Conservation (phyloP, 2,888 invertebrate species). For the Tenthredo livida region DNA sequence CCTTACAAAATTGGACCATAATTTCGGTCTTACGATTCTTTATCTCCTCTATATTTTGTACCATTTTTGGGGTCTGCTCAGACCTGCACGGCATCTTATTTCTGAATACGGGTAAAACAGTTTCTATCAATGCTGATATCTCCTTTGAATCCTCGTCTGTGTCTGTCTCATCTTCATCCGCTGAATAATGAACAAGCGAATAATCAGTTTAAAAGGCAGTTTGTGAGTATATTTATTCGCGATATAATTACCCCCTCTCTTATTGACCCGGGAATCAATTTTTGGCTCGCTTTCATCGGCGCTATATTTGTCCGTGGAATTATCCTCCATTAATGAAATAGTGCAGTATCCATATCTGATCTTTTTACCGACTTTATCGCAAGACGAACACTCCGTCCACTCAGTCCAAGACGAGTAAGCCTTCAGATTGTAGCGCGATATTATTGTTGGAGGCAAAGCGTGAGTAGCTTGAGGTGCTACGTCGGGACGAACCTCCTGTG, state of each 20-base stretch:
- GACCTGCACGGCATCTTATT: slow-evolving; percentile 83
- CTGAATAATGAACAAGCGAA: not conserved
- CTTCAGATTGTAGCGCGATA: slow-evolving; percentile 72
- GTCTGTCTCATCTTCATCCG: not conserved
- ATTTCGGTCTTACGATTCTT: slow-evolving; percentile 80
- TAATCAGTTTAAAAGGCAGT: not conserved
- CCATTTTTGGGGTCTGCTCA: slow-evolving; percentile 78
- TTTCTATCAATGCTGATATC: slow-evolving; percentile 47
- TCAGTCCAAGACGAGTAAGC: slow-evolving; percentile 82
- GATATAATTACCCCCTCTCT: slow-evolving; percentile 50
- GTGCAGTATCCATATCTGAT: slow-evolving; percentile 83
- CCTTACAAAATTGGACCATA: slow-evolving; percentile 80
- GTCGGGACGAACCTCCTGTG: slow-evolving; percentile 72
- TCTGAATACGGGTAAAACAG: slow-evolving; percentile 77
- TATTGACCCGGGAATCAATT: not conserved
- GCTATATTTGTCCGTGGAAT: slow-evolving; percentile 13
- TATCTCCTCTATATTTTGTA: slow-evolving; percentile 76
- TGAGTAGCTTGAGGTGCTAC: slow-evolving; percentile 71
- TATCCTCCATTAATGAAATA: slow-evolving; percentile 62
- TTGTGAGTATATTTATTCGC: not conserved
- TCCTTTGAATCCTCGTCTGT: slow-evolving; percentile 17
- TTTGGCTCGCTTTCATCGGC: not conserved
- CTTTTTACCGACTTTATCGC: slow-evolving; percentile 81
- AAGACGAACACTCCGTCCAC: slow-evolving; percentile 85
- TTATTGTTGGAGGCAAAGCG: slow-evolving; percentile 68